Evolutionary conservation across 2,888 invertebrate species (phyloP).

Genomic region (Holacanthella duospinosa): DNA sequence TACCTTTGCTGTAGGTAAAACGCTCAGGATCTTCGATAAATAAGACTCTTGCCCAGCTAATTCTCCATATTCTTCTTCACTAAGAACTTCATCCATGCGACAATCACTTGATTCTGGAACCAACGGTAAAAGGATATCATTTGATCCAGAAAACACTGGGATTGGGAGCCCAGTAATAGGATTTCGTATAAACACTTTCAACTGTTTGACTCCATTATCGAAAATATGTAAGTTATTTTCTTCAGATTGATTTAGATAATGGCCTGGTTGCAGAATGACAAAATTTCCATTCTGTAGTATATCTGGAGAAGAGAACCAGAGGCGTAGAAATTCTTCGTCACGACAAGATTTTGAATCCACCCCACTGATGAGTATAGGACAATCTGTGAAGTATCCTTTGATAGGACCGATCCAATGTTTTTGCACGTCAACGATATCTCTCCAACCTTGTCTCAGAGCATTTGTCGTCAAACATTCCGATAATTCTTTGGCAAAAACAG

Average conservation of each 20-base stretch:
- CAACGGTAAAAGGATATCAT: constrained; percentile 19
- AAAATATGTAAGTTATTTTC: constrained; percentile 14
- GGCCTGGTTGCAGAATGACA: constrained; percentile 52
- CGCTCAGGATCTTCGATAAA: constrained; percentile 4
- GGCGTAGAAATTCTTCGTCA: constrained; percentile 42
- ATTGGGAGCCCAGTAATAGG: constrained; percentile 56
- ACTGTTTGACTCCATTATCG: constrained; percentile 24
- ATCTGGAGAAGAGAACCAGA: constrained; percentile 69
- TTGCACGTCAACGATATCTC: constrained; percentile 72
- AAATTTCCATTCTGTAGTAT: constrained; percentile 59
- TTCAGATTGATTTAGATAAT: constrained; percentile 43
- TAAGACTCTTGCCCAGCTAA: constrained; percentile 21
- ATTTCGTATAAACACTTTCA: constrained; percentile 45
- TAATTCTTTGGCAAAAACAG: constrained; percentile 62
- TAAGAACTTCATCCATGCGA: constrained; percentile 59
- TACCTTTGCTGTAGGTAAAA: constrained; percentile 13
- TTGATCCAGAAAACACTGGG: constrained; percentile 48
- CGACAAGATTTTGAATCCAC: constrained; percentile 23
- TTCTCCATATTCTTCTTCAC: constrained; percentile 42
- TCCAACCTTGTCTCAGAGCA: constrained; percentile 58
- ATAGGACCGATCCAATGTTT: constrained; percentile 84
- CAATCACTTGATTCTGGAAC: constrained; percentile 55
- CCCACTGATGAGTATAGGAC: constrained; percentile 45
- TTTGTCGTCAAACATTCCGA: constrained; percentile 23
- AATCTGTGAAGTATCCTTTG: constrained; percentile 61